Base-by-base conservation (phyloP, 2,113 vertebrate species). In the Hippocampus guttulatus region DNA sequence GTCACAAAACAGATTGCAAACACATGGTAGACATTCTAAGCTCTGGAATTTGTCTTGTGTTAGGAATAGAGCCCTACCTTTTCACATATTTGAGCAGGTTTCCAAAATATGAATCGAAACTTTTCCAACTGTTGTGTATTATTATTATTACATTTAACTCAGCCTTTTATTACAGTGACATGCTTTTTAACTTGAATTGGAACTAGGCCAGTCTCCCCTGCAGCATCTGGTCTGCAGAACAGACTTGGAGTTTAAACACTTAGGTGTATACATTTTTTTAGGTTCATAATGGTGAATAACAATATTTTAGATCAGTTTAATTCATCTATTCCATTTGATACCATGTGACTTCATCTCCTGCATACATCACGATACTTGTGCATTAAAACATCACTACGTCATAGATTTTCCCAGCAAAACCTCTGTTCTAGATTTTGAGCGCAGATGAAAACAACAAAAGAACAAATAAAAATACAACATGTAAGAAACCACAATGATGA, bases 1-100 rank as follows among this genome's bases (percentile, higher is more conserved):
- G 63, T 75, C 79, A 71, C 80, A 64, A 73, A 81, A 82, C 83
- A 87, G 70, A 82, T 83, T 88, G 85, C 25, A 77, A 85, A 76
- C 87, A 87, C 78, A 84, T 86, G 84, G 80, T 75, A 69, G 72
- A 62, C 54, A 49, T 67, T 75, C 45, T 75, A 49, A 1, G 51
- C 66, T 82, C 40, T 81, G 79, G 78, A 78, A 81, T 75, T 73
- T 76, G 40, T 74, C 58, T 75, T 58, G 64, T 47, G 66, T 23
- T 71, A n/a, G 40, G 75, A 78, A 78, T 80, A 20, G 64, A 68
- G 71, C 38, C 61, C 41, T 75, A 69, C 69, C 65, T 68, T 73
- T 75, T 83, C 55, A 74, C 23, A 70, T 18, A 67, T 82, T 77
- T 23, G 64, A 65, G 51, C 74, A 5, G 9, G 45, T 67, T 82